Percentiles rank a stretch among this genome's conserved stretches.
Evolutionary conservation across 2,797 vertebrate genomes (phyloP).

Genomic region (Salmo trutta): DNA sequence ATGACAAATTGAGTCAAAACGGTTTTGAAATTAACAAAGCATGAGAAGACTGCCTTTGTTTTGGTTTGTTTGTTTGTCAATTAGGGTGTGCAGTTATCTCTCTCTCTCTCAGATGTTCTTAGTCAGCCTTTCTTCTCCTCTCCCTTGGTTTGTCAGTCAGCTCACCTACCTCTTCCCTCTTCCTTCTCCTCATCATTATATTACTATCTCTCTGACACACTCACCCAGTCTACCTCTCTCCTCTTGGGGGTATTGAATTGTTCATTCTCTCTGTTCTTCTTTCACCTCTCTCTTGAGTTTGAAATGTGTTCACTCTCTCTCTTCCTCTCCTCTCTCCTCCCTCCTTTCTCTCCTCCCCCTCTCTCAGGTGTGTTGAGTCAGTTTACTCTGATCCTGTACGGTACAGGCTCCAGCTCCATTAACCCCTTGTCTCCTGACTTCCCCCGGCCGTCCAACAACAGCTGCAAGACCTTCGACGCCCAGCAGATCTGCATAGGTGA

Average conservation of each 20-base stretch:
- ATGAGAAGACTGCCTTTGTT: no score
- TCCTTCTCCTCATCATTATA: background rate
- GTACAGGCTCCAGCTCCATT: conserved; percentile 79
- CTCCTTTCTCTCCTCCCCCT: background rate
- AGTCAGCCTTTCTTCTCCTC: conserved; percentile 19
- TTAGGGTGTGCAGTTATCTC: background rate
- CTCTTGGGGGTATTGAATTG: background rate
- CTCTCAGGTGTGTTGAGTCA: conserved; percentile 87
- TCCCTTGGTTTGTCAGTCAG: conserved; percentile 25
- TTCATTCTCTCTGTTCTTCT: conserved; percentile 9
- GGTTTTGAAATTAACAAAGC: no score
- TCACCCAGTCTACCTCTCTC: background rate
- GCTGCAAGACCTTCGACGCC: conserved; percentile 92
- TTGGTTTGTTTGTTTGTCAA: no score
- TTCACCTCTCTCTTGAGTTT: background rate
- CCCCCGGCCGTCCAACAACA: conserved; percentile 85
- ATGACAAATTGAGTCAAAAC: no score
- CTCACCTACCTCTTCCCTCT: conserved; percentile 34
- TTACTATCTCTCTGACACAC: background rate
- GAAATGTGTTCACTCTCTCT: background rate
- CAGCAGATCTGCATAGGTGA: conserved; percentile 95
- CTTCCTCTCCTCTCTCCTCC: background rate
- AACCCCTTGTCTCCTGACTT: conserved; percentile 75
- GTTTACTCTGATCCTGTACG: conserved; percentile 91
- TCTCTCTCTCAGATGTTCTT: background rate